Conservation (phyloP, 2,888 invertebrate genomes). For the Capitulum mitella region DNA sequence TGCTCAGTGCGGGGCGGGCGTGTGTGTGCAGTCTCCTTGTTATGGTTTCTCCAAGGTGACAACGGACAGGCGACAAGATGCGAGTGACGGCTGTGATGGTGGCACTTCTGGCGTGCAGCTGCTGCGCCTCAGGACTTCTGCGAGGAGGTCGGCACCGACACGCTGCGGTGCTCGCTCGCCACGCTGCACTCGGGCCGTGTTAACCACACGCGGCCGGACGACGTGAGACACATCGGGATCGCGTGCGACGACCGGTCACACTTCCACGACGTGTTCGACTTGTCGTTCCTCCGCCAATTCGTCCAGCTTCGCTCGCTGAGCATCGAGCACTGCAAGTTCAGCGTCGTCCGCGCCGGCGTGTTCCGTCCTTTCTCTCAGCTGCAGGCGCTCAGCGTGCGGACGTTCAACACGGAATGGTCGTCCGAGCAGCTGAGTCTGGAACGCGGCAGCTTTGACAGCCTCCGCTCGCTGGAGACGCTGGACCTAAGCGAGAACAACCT, state of each 20-base stretch:
- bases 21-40: background rate
- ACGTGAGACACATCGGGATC: background rate
- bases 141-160: background rate
- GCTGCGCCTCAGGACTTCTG: background rate
- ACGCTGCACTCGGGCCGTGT: background rate
- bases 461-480: background rate
- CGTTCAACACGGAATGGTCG: slow-evolving; percentile 1
- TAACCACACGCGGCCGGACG: background rate
- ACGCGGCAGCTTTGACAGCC: background rate
- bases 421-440: slow-evolving; percentile 3
- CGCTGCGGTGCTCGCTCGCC: background rate
- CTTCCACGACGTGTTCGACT: background rate
- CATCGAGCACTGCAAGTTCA: background rate
- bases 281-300: background rate
- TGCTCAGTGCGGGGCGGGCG: background rate
- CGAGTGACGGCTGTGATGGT: background rate
- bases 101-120: background rate
- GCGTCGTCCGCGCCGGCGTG: background rate
- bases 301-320: background rate
- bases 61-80: background rate
- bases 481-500: background rate
- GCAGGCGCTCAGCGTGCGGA: background rate
- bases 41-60: background rate
- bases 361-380: background rate
- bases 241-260: background rate